A percentile compares a stretch with the other conserved stretches of the same genome.
Evolutionary conservation across 2,797 vertebrate species (phyloP).

Genomic region (Gallirallus australis): DNA sequence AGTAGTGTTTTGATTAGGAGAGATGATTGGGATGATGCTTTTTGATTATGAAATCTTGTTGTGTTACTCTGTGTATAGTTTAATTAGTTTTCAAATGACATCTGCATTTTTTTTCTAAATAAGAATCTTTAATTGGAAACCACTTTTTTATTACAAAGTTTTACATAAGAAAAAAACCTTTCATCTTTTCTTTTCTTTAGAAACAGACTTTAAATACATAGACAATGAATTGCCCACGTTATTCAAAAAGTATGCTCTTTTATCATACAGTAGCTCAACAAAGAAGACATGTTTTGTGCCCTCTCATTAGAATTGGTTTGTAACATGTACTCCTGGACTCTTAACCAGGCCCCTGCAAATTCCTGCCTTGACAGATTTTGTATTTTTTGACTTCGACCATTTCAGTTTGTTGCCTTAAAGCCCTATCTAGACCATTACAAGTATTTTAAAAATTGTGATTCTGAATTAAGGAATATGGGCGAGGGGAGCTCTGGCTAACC

Average conservation of each 20-base stretch:
- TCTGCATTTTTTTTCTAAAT: neutral
- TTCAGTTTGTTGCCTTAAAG: neutral
- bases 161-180: neutral
- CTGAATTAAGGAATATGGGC: neutral
- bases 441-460: neutral
- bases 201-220: neutral
- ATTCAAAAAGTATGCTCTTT: neutral
- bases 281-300: neutral
- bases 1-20: conserved; percentile 18
- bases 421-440: neutral
- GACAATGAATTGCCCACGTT: neutral
- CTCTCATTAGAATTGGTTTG: neutral
- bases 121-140: neutral
- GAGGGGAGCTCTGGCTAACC: fast-evolving
- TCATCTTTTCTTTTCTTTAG: neutral
- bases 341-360: neutral
- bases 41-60: conserved; percentile 2
- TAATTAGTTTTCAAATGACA: neutral
- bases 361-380: neutral
- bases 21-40: neutral
- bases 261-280: neutral
- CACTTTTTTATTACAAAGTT: neutral
- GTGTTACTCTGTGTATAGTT: neutral
- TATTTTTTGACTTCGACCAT: neutral
- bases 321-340: neutral